phyloP scores from a whole-genome alignment of 2,888 invertebrate species.

The Tetheella fluctuosa region DNA sequence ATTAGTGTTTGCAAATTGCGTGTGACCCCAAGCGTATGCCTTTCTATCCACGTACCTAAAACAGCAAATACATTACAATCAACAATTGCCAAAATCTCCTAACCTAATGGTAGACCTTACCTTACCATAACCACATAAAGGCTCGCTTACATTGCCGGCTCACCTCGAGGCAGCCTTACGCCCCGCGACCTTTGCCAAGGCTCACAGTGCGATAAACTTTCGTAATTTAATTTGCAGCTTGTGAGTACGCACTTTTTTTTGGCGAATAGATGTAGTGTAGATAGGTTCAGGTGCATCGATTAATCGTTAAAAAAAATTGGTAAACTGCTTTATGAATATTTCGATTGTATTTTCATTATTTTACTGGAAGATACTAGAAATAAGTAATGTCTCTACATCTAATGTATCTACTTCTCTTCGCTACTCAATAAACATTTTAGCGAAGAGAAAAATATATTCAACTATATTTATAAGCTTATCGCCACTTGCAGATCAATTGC shows the following conservation, averaged over 20 bases:
- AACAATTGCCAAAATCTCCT: not conserved
- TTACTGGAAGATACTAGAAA: too few relatives aligned
- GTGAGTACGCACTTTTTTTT: conserved; percentile 37
- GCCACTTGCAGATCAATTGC: too few relatives aligned
- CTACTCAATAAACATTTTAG: too few relatives aligned
- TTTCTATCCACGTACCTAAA: not conserved
- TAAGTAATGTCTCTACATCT: too few relatives aligned
- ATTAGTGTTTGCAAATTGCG: too few relatives aligned
- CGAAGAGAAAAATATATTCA: too few relatives aligned
- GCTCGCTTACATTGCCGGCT: conserved; percentile 24
- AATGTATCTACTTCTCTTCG: too few relatives aligned
- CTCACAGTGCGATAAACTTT: conserved; percentile 55
- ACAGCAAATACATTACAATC: not conserved
- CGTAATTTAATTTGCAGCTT: conserved; percentile 43
- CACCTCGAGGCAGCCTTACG: conserved; percentile 41
- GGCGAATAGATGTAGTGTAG: conserved; percentile 21
- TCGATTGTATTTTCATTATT: too few relatives aligned
- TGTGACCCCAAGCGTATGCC: not conserved
- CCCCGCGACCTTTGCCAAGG: conserved; percentile 51
- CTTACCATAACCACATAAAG: conserved; percentile 10
- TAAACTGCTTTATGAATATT: too few relatives aligned
- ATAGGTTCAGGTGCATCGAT: too few relatives aligned
- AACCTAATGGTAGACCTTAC: conserved; percentile 13
- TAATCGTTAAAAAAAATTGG: too few relatives aligned
- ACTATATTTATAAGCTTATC: too few relatives aligned